phyloP scores from a whole-genome alignment of 2,888 invertebrate genomes.

The Stomorhina lunata region DNA sequence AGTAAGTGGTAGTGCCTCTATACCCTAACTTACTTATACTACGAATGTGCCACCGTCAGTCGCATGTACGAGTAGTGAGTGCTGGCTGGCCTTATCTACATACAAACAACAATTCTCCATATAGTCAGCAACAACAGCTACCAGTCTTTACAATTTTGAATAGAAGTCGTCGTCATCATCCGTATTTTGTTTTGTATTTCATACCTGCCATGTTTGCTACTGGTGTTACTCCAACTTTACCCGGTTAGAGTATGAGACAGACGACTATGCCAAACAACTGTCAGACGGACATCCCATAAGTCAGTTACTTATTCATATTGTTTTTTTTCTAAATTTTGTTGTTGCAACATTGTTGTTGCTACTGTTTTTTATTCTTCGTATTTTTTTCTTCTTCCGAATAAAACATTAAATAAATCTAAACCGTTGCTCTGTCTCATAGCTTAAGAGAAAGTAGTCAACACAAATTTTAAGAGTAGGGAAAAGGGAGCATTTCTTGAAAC shows the following conservation, averaged over 20 bases:
- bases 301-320: conserved; percentile 27
- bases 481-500: no score
- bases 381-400: no score
- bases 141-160: conserved; percentile 46
- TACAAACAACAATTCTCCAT: conserved; percentile 5
- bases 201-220: conserved; percentile 51
- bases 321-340: conserved; percentile 39
- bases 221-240: conserved; percentile 55
- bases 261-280: not conserved
- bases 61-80: no score
- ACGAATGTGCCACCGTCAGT: conserved; percentile 13
- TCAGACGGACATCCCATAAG: not conserved
- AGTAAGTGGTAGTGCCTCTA: not conserved
- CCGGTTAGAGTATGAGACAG: conserved; percentile 13
- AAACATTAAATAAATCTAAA: no score
- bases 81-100: conserved; percentile 53
- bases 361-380: no score
- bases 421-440: no score
- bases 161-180: conserved; percentile 34
- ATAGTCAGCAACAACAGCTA: conserved; percentile 7
- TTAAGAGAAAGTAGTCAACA: no score
- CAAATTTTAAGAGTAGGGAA: no score
- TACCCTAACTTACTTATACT: conserved; percentile 24
- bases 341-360: conserved; percentile 37
- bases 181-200: conserved; percentile 45